Percentiles rank a stretch among this genome's conserved stretches.
Evolutionary conservation across 2,888 invertebrate genomes (phyloP).

Genomic region (Tachina grossa): DNA sequence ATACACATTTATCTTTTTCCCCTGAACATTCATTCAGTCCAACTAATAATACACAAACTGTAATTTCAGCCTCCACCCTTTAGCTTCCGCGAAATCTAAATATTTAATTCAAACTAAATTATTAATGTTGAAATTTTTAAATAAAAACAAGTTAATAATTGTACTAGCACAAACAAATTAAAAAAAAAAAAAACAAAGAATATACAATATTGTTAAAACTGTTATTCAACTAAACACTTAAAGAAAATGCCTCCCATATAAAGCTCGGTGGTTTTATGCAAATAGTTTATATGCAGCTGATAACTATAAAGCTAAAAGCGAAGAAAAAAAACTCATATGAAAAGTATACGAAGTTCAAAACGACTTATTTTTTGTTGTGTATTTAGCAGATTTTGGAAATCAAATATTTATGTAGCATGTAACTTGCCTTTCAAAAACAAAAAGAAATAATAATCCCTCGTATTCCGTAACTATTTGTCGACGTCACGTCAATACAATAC

Average conservation of each 20-base stretch:
- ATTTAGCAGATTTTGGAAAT: too few species aligned
- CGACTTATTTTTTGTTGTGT: too few species aligned
- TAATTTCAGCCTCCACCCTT: slow-evolving; percentile 67
- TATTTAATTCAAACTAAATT: slow-evolving; percentile 67
- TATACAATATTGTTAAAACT: slow-evolving; percentile 5
- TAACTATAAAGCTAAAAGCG: too few species aligned
- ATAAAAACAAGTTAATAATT: slow-evolving; percentile 16
- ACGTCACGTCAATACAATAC: too few species aligned
- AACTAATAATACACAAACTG: slow-evolving; percentile 60
- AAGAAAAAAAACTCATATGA: too few species aligned
- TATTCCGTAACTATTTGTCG: too few species aligned
- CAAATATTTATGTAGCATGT: too few species aligned
- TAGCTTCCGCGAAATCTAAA: slow-evolving; percentile 36
- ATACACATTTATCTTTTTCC: slow-evolving; percentile 28
- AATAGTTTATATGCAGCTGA: too few species aligned
- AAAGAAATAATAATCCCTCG: too few species aligned
- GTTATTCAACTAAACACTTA: slow-evolving; percentile 14
- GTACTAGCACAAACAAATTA: slow-evolving; percentile 47
- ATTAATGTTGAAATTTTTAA: slow-evolving; percentile 48
- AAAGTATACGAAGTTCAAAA: too few species aligned
- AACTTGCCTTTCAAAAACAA: too few species aligned
- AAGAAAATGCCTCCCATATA: background rate
- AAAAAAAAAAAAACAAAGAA: background rate
- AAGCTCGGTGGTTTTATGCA: too few species aligned
- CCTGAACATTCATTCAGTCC: slow-evolving; percentile 41